phyloP scores from a whole-genome alignment of 53 echinoderm and acorn worm species.

The Crossaster papposus region DNA sequence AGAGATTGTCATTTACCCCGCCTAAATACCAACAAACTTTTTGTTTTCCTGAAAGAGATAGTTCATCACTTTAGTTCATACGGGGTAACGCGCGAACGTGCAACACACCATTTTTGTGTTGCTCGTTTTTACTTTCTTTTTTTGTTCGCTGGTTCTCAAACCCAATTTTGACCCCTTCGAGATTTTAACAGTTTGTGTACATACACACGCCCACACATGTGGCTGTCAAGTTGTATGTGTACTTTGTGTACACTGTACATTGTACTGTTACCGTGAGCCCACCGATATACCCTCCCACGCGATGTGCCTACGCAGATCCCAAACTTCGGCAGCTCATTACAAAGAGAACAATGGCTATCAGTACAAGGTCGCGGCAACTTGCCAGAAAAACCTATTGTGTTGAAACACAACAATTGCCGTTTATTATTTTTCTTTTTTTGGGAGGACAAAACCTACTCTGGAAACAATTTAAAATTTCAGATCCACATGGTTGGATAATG shows the following conservation, averaged over 20 bases:
- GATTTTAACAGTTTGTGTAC: neutral
- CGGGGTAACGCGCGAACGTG: too few species aligned
- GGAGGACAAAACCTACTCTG: neutral
- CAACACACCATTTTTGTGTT: neutral
- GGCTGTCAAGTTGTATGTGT: neutral
- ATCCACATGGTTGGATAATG: neutral
- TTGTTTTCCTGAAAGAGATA: too few species aligned
- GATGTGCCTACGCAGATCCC: neutral
- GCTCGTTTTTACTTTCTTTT: neutral
- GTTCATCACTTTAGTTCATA: too few species aligned
- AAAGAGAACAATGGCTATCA: constrained; percentile 19
- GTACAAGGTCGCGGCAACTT: constrained; percentile 18
- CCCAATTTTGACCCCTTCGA: too few species aligned
- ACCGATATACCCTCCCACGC: constrained; percentile 13
- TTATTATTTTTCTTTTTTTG: neutral
- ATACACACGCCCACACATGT: constrained; percentile 29
- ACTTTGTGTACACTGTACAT: neutral
- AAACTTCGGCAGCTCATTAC: neutral
- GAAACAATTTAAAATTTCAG: neutral
- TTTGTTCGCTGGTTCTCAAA: neutral
- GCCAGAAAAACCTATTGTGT: neutral
- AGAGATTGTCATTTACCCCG: too few species aligned
- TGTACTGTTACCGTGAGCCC: neutral
- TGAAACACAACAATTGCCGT: constrained; percentile 24
- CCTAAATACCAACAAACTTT: too few species aligned